Evolutionary conservation across 2,797 vertebrate genomes (phyloP).

Genomic region (Brachyalestes nurse): DNA sequence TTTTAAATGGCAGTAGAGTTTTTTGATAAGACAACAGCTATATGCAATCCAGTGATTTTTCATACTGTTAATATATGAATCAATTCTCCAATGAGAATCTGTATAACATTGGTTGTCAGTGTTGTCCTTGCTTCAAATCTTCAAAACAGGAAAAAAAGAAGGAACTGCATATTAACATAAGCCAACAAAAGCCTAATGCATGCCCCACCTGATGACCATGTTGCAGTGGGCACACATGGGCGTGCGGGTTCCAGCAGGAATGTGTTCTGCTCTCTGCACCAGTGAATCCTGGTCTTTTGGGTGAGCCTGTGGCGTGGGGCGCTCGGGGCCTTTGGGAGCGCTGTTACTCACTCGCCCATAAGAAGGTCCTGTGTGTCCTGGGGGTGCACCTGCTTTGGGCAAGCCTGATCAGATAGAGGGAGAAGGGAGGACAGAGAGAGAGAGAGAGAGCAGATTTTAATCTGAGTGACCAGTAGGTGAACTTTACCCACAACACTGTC

Average conservation of each 20-base stretch:
- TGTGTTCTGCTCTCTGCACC: constrained; percentile 94
- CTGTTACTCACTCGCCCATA: constrained; percentile 80
- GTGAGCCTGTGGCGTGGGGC: constrained; percentile 71
- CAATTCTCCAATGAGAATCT: too few species aligned
- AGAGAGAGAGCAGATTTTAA: constrained; percentile 38
- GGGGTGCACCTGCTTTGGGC: constrained; percentile 65
- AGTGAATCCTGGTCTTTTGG: constrained; percentile 85
- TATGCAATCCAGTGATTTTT: too few species aligned
- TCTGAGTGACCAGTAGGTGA: constrained; percentile 52
- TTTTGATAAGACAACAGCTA: too few species aligned
- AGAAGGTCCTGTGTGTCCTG: constrained; percentile 68
- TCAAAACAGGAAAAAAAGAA: neutral
- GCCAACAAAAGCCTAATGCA: constrained; percentile 10
- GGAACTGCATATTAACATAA: neutral
- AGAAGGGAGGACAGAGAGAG: neutral
- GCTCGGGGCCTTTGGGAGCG: constrained; percentile 68
- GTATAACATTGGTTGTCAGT: neutral
- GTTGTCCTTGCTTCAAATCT: neutral
- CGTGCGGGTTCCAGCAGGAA: constrained; percentile 91
- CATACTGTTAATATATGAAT: too few species aligned
- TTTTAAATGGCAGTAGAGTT: neutral
- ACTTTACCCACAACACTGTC: constrained; percentile 45
- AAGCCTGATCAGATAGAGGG: constrained; percentile 63
- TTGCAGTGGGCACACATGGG: constrained; percentile 94
- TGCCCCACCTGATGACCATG: constrained; percentile 88